These are phyloP conservation scores for Notocelia uddmanniana DNA, from an alignment of 2,888 invertebrate genomes.

Conservation along the genomic window DNA sequence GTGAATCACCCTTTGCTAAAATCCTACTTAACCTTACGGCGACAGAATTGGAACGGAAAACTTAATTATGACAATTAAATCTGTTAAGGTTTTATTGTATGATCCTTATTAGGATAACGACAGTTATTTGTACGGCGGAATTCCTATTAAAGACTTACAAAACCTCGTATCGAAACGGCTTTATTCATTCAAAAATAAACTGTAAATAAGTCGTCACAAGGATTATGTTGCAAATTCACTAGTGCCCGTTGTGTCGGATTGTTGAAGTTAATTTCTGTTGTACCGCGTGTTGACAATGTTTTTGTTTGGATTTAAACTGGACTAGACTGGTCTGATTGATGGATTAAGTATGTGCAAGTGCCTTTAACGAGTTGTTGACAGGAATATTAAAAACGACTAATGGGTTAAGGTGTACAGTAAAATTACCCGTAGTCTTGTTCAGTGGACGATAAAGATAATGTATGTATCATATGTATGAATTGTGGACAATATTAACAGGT, in stretches of 20 bases:
- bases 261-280: conserved; percentile 4
- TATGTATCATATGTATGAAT: too few species aligned
- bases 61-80: conserved; percentile 79
- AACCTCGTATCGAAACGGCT: background rate
- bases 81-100: conserved; percentile 74
- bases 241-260: background rate
- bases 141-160: background rate
- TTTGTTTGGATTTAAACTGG: conserved; percentile 38
- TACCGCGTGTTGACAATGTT: conserved; percentile 25
- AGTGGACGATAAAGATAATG: too few species aligned
- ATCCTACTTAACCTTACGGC: conserved; percentile 52
- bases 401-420: background rate
- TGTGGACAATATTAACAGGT: too few species aligned
- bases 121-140: conserved; percentile 22
- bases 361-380: conserved; percentile 25
- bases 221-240: background rate
- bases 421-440: too few species aligned
- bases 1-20: conserved; percentile 30
- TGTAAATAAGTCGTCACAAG: background rate
- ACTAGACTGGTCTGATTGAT: conserved; percentile 31
- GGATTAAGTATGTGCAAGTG: conserved; percentile 30
- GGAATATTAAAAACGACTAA: background rate
- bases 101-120: conserved; percentile 48
- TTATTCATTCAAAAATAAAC: background rate
- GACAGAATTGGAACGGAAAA: conserved; percentile 68